These are phyloP conservation scores for Lucinisca nassula DNA, from an alignment of 2,888 invertebrate species.

Conservation along the genomic window DNA sequence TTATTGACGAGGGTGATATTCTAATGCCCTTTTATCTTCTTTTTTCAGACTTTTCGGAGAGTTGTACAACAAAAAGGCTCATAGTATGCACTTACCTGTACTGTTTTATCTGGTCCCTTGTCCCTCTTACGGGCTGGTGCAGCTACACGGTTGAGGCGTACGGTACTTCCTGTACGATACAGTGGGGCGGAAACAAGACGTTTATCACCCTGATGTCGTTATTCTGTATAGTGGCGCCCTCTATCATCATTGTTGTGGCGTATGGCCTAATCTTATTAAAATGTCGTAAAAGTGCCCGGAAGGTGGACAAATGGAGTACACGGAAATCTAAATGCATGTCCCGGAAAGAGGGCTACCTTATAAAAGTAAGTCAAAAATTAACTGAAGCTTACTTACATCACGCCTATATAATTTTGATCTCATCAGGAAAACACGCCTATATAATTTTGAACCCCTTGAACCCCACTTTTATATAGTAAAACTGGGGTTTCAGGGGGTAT, in stretches of 20 bases:
- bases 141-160: slow-evolving; percentile 70
- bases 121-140: slow-evolving; percentile 72
- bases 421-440: too few species aligned
- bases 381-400: too few species aligned
- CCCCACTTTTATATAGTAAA: too few species aligned
- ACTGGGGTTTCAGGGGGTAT: too few species aligned
- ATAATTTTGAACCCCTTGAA: too few species aligned
- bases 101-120: slow-evolving; percentile 64
- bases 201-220: slow-evolving; percentile 67
- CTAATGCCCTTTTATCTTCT: too few species aligned
- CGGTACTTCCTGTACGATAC: slow-evolving; percentile 75
- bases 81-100: slow-evolving; percentile 59
- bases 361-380: slow-evolving; percentile 48
- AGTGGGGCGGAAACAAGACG: slow-evolving; percentile 63
- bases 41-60: neutral
- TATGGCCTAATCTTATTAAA: slow-evolving; percentile 69
- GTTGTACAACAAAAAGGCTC: neutral
- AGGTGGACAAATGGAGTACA: neutral
- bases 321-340: slow-evolving; percentile 23
- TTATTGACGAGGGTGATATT: too few species aligned
- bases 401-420: too few species aligned
- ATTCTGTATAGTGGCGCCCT: slow-evolving; percentile 69
- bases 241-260: slow-evolving; percentile 61
- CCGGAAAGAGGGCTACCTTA: slow-evolving; percentile 54
- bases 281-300: slow-evolving; percentile 49